These are phyloP conservation scores for Rhopalosiphum padi DNA, from an alignment of 1,140 invertebrate species.

Conservation along the genomic window DNA sequence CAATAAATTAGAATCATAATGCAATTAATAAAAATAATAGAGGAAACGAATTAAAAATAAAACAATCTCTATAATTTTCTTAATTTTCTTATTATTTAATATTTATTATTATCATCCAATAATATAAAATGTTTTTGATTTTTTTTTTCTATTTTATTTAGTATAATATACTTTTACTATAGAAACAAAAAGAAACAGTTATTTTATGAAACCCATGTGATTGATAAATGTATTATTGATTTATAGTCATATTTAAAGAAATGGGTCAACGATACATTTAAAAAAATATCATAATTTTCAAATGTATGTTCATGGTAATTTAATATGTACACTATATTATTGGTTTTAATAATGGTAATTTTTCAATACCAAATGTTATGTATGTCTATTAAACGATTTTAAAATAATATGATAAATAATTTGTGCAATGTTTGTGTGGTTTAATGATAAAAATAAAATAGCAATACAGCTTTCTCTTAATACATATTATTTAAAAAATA, in stretches of 20 bases:
- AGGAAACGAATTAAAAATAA: background rate
- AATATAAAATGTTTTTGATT: background rate
- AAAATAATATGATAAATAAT: slow-evolving; percentile 2
- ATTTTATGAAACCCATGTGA: background rate
- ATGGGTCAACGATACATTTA: background rate
- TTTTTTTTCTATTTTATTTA: background rate
- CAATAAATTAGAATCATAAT: background rate
- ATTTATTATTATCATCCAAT: background rate
- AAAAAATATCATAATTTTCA: background rate
- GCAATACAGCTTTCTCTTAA: background rate
- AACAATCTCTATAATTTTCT: background rate
- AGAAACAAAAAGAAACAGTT: background rate
- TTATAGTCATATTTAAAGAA: background rate
- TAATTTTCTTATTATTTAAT: too few species aligned
- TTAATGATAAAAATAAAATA: background rate
- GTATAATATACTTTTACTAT: background rate
- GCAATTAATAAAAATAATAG: background rate
- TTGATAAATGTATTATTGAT: too few species aligned
- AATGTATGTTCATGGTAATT: background rate
- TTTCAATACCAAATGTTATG: background rate
- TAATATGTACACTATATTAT: background rate
- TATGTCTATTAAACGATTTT: background rate
- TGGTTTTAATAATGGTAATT: background rate
- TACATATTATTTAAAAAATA: slow-evolving; percentile 13
- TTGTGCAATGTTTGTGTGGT: background rate